Evolutionary conservation across 2,888 invertebrate genomes (phyloP).

Genomic region (Rhyacophila evoluta): DNA sequence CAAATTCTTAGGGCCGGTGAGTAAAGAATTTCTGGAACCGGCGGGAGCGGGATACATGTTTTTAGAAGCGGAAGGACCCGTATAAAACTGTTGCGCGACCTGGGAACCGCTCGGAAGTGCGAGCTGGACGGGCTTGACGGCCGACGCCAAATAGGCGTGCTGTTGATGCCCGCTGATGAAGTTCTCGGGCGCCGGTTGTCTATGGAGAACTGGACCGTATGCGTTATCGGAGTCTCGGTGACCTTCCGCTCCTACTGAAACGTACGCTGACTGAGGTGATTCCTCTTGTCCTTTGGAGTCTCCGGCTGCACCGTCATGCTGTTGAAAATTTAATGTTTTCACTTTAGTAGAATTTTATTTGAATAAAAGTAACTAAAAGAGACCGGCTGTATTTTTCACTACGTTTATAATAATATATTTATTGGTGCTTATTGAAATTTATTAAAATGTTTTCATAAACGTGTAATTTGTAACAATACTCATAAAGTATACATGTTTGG

Average conservation of each 20-base stretch:
- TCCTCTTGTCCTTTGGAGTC: background rate
- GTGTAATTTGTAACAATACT: no score
- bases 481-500: no score
- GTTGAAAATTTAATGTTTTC: no score
- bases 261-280: background rate
- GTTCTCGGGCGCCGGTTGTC: background rate
- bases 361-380: no score
- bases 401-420: no score
- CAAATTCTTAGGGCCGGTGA: background rate
- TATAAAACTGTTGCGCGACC: background rate
- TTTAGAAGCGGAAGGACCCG: slow-evolving; percentile 11
- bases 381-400: no score
- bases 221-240: background rate
- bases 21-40: background rate
- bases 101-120: no score
- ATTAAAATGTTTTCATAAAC: no score
- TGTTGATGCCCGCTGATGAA: slow-evolving; percentile 19
- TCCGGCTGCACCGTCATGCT: background rate
- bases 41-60: background rate
- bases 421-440: no score
- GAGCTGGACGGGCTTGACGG: slow-evolving; percentile 13
- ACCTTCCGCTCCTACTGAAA: background rate
- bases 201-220: background rate
- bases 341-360: no score
- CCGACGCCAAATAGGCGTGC: slow-evolving; percentile 29